These are phyloP conservation scores for Sinelater perroti DNA, from an alignment of 2,888 invertebrate species.

Conservation along the genomic window DNA sequence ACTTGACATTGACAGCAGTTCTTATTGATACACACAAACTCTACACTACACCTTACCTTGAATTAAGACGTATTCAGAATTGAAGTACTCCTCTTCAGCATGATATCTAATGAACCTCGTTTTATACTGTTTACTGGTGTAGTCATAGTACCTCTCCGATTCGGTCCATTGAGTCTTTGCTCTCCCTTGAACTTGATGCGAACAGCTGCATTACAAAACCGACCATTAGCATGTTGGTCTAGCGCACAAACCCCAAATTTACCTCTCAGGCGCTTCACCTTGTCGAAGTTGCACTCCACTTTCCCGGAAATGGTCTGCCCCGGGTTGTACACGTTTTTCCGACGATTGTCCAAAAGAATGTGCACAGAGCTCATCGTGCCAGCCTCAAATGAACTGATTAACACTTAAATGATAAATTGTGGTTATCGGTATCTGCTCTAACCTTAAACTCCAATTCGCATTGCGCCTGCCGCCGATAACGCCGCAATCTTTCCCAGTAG, in stretches of 20 bases:
- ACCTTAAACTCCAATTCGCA: too few species aligned
- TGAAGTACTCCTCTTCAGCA: conserved; percentile 27
- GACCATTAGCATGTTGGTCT: background rate
- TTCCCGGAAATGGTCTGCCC: conserved; percentile 39
- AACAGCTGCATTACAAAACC: conserved; percentile 28
- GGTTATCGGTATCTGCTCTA: too few species aligned
- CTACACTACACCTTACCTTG: conserved; percentile 23
- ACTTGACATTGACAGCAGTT: too few species aligned
- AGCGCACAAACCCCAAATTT: conserved; percentile 3
- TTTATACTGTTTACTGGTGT: conserved; percentile 7
- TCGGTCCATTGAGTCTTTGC: conserved; percentile 37
- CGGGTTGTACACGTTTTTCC: too few species aligned
- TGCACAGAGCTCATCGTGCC: conserved; percentile 20
- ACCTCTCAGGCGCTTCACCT: conserved; percentile 38
- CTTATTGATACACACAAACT: too few species aligned
- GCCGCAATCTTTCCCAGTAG: too few species aligned
- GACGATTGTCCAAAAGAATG: conserved; percentile 48
- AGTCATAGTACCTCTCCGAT: conserved; percentile 28
- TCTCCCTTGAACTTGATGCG: conserved; percentile 36
- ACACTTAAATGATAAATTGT: too few species aligned
- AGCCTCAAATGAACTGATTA: too few species aligned
- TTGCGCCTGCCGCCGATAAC: too few species aligned
- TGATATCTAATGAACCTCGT: conserved; percentile 18
- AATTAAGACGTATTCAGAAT: conserved; percentile 24
- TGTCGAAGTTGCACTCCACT: conserved; percentile 36